Evolutionary conservation across 2,888 invertebrate genomes (phyloP).

Genomic region (Polyommatus iphigenia): DNA sequence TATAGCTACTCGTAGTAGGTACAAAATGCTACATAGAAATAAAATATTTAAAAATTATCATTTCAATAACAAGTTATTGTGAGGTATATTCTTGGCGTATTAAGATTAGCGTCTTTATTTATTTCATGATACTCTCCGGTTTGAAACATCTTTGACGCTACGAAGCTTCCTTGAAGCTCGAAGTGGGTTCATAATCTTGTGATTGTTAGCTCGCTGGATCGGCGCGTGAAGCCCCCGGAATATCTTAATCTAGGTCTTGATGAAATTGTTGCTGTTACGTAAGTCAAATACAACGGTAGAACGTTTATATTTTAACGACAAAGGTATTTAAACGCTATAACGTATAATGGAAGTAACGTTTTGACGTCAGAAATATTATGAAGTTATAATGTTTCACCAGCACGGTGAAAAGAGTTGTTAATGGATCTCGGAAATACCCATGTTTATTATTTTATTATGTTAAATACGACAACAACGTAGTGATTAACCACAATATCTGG

Average conservation of each 20-base stretch:
- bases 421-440: no score
- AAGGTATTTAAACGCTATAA: not conserved
- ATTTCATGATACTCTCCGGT: not conserved
- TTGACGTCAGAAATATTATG: not conserved
- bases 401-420: not conserved
- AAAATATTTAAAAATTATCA: no score
- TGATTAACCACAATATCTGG: no score
- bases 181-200: constrained; percentile 5
- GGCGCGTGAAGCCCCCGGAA: constrained; percentile 5
- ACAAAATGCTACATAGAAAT: no score
- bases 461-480: no score
- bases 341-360: not conserved
- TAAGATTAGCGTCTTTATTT: not conserved
- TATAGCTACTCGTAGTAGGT: no score
- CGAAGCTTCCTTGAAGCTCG: not conserved
- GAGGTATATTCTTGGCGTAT: no score
- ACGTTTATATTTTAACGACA: not conserved
- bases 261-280: constrained; percentile 8
- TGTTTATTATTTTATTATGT: no score
- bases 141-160: not conserved
- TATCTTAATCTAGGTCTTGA: constrained; percentile 13
- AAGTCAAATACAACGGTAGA: not conserved
- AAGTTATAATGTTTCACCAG: not conserved
- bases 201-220: constrained; percentile 1
- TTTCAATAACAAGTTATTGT: no score